Conservation (phyloP, 2,888 invertebrate species). For the Ganaspis brasiliensis region DNA sequence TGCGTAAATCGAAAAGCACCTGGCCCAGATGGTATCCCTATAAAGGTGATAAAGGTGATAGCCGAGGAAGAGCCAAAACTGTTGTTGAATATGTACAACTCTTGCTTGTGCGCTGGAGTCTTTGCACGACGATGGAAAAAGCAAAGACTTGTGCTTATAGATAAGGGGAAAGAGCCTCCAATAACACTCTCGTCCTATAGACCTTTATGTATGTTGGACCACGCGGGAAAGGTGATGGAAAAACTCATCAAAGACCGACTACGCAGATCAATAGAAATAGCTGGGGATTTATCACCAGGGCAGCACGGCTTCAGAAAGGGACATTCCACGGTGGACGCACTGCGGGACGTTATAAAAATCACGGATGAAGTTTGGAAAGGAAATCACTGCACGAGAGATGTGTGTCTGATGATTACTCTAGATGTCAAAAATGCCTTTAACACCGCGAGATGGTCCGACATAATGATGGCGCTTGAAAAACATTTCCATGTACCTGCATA, state of each 20-base stretch:
- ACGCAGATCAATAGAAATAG: slow-evolving; percentile 50
- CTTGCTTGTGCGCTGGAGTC: too few relatives aligned
- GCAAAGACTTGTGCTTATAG: too few relatives aligned
- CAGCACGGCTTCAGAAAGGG: too few relatives aligned
- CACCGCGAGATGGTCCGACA: slow-evolving; percentile 57
- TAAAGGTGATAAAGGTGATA: slow-evolving; percentile 58
- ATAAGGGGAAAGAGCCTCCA: slow-evolving; percentile 52
- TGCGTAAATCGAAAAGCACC: too few relatives aligned
- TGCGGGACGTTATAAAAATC: slow-evolving; percentile 47
- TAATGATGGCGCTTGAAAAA: slow-evolving; percentile 52
- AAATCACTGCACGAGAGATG: neutral
- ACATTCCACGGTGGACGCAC: slow-evolving; percentile 58
- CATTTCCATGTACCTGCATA: slow-evolving; percentile 59
- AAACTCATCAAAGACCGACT: slow-evolving; percentile 63
- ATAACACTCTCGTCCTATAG: slow-evolving; percentile 51
- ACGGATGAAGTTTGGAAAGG: neutral
- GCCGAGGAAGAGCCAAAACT: slow-evolving; percentile 46
- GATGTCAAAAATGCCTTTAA: too few relatives aligned
- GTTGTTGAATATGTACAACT: slow-evolving; percentile 50
- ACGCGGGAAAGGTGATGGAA: slow-evolving; percentile 67
- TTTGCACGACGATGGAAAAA: too few relatives aligned
- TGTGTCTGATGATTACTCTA: slow-evolving; percentile 1
- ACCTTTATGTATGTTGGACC: too few relatives aligned
- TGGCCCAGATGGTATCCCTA: slow-evolving; percentile 62
- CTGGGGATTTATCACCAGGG: slow-evolving; percentile 34